Evolutionary conservation across 2,113 vertebrate genomes (phyloP), one percentile per base, ranked within the genome.

Genomic region (Lathamus discolor): DNA sequence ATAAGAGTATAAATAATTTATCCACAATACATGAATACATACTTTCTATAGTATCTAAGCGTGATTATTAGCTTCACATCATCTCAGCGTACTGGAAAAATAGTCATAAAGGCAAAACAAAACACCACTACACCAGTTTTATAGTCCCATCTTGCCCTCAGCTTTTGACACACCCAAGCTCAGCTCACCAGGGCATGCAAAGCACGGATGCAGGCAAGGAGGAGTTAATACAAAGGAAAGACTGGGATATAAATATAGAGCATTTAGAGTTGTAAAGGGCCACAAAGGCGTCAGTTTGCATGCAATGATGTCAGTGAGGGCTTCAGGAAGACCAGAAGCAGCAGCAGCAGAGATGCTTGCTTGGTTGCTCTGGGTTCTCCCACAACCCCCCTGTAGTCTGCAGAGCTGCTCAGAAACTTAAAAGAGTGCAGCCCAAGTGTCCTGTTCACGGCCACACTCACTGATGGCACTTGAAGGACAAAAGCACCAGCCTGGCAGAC

Each of bases 1-100:
- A 57, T 73, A 89, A 79, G 15, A 95, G 66, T 79, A 93, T 95
- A 97, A 96, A 96, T 86, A 94, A 48, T 91, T 87, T 79, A 44
- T 35, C 31, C 85, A 95, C 52, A 79, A 22, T 77, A 96, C 91
- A 96, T 43, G 39, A 67, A 81, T 39, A 91, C 68, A 87, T 29
- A 62, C 13, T 73, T 95, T 43, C 86, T 94, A 74, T 9, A 67
- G 55, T 17, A 62, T 52, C 84, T 91, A 95, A 94, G 74, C 80
- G 84, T 20, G 55, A 77, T 74, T 82, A 92, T 84, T 82, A 93
- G 76, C 70, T 80, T 95, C 90, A 96, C 86, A 81, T 72, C 17
- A 86, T 77, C 90, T 81, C 69, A 88, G 90, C 16, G 0, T 85
- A 83, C 62, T 88, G 51, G 13, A 90, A 37, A 88, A 83, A 86